Evolutionary conservation across 1,140 invertebrate species (phyloP), one percentile per base, ranked within the genome.

Genomic region (Palaemon carinicauda): DNA sequence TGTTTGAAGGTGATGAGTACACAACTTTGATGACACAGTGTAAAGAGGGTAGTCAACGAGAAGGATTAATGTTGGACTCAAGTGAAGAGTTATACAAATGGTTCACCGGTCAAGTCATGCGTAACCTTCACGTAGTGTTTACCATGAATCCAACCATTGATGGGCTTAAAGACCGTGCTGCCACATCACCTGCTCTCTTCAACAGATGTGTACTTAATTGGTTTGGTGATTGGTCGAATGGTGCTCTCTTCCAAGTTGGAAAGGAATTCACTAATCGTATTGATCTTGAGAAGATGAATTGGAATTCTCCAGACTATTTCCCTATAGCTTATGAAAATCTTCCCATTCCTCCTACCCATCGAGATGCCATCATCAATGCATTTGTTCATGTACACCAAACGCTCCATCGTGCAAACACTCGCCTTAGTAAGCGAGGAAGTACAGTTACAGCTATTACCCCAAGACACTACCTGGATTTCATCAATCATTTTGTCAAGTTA

Each of bases 211-310:
- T 99, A 1, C 94, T 99, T 54, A 99, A 99, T 92, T 99, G 99
- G 99, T 99, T 99, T 91, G 99, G 99, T 1, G 99, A 99, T 92
- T 99, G 99, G 99, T 98, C 98, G 15, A 97, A 99, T 91, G 96
- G 96, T 17, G 98, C 98, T 1, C 92, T 99, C 10, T 99, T 97
- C 94, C 97, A 99, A 93, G 96, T 97, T 87, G 96, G 96, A 73
- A 96, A 96, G 91, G 96, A 97, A 92, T 97, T 97, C 90, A 97
- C 96, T 3, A 94, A 94, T 69, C 94, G 95, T 80, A 94, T 97
- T 87, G 96, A 97, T 92, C 92, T 98, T 74, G 96, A 97, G 90
- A 94, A 93, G 85, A 94, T 95, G 12, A 93, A 94, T 83, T 99
- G 98, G 95, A 94, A 94, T 78, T 92, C 95, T 77, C 97, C 98